Evolutionary conservation across 2,888 invertebrate species (phyloP).

Genomic region (Eucera pruinosa): DNA sequence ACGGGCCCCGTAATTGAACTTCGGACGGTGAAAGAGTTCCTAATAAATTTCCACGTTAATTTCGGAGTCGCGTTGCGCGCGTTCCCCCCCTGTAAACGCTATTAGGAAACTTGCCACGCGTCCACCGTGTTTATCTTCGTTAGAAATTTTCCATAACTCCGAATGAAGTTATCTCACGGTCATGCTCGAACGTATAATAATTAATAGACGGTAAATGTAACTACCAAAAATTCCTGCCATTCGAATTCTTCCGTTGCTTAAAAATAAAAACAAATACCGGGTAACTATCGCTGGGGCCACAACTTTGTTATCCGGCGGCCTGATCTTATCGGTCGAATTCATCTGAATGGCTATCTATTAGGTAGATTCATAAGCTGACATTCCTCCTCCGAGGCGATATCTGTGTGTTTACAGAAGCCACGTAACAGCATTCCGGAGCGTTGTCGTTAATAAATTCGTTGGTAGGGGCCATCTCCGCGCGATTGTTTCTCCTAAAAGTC

Average conservation of each 20-base stretch:
- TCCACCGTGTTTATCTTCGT: not conserved
- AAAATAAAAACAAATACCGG: not conserved
- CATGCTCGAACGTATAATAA: not conserved
- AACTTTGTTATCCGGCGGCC: constrained; percentile 8
- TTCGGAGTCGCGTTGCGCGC: not conserved
- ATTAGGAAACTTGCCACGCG: not conserved
- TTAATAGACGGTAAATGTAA: constrained; percentile 5
- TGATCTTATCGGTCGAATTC: constrained; percentile 35
- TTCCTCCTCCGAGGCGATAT: constrained; percentile 4
- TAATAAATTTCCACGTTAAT: constrained; percentile 17
- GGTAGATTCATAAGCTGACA: constrained; percentile 32
- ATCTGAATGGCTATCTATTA: constrained; percentile 12
- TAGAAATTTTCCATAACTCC: not conserved
- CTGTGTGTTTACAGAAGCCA: constrained; percentile 35
- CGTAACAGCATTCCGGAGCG: constrained; percentile 35
- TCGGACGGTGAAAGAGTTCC: not conserved
- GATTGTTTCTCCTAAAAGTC: constrained; percentile 16
- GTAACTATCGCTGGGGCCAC: not conserved
- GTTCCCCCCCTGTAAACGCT: not conserved
- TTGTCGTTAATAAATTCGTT: constrained; percentile 38
- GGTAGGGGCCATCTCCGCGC: not conserved
- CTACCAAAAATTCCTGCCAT: not conserved
- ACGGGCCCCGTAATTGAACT: not conserved
- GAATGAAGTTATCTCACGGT: not conserved
- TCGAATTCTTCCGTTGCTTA: not conserved